Percentiles rank a stretch among this genome's conserved stretches.
Evolutionary conservation across 2,888 invertebrate species (phyloP).

Genomic region (Prenolepis imparis): DNA sequence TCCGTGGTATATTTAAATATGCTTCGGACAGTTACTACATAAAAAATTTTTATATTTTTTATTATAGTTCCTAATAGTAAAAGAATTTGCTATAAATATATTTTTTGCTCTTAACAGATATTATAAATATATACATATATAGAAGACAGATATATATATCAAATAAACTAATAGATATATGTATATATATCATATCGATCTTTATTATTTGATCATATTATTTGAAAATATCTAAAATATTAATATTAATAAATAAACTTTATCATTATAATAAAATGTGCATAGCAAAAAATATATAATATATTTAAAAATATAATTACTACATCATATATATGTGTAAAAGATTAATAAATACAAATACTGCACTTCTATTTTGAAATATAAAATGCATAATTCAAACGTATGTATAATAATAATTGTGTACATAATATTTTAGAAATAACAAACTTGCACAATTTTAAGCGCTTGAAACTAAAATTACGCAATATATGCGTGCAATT

Average conservation of each 20-base stretch:
- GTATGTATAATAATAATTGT: neutral
- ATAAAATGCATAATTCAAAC: neutral
- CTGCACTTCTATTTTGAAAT: neutral
- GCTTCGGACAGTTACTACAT: constrained; percentile 62
- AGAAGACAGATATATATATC: neutral
- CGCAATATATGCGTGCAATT: neutral
- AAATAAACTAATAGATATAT: neutral
- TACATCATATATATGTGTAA: neutral
- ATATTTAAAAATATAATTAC: constrained; percentile 20
- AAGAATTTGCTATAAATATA: constrained; percentile 22
- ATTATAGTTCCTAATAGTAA: neutral
- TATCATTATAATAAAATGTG: neutral
- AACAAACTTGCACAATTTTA: neutral
- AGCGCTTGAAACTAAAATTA: neutral
- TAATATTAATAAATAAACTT: constrained; percentile 30
- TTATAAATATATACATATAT: neutral
- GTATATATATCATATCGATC: neutral
- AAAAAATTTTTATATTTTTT: neutral
- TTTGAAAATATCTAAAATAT: constrained; percentile 3
- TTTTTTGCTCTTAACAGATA: constrained; percentile 34
- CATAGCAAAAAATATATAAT: neutral
- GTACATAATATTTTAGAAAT: neutral
- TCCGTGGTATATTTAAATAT: constrained; percentile 70
- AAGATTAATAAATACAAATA: neutral
- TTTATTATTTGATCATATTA: neutral